Percentiles rank a stretch among this genome's conserved stretches.
phyloP scores from a whole-genome alignment of 2,888 invertebrate genomes.

The Nephrotoma flavescens region DNA sequence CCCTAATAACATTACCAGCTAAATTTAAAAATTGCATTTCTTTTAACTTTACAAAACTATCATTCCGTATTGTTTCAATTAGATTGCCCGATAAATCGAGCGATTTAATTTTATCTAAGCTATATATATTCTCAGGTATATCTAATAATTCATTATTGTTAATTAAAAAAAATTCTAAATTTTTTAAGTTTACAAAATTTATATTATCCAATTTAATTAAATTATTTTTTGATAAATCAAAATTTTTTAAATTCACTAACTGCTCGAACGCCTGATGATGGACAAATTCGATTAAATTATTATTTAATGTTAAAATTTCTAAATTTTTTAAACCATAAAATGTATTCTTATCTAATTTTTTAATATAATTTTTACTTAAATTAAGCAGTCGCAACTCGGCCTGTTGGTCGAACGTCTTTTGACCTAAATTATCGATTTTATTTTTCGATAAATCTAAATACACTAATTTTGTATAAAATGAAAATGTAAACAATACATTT shows the following conservation, averaged over 20 bases:
- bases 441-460: constrained; percentile 72
- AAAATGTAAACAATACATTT: constrained; percentile 60
- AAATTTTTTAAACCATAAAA: constrained; percentile 58
- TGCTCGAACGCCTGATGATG: constrained; percentile 64
- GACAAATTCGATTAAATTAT: constrained; percentile 61
- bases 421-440: constrained; percentile 62
- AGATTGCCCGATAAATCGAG: constrained; percentile 68
- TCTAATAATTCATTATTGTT: constrained; percentile 67
- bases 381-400: constrained; percentile 58
- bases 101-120: constrained; percentile 49
- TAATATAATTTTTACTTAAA: constrained; percentile 60
- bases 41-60: constrained; percentile 56
- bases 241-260: constrained; percentile 52
- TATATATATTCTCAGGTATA: constrained; percentile 40
- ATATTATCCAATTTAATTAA: constrained; percentile 57
- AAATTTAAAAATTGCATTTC: constrained; percentile 55
- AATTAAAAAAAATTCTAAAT: constrained; percentile 55
- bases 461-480: constrained; percentile 65
- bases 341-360: constrained; percentile 55
- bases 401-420: constrained; percentile 67
- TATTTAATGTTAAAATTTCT: constrained; percentile 53
- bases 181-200: constrained; percentile 51
- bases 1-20: constrained; percentile 60
- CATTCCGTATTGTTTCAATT: constrained; percentile 53
- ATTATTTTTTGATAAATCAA: constrained; percentile 63